phyloP scores from a whole-genome alignment of 2,797 vertebrate genomes.

The Anolis apletophallus region DNA sequence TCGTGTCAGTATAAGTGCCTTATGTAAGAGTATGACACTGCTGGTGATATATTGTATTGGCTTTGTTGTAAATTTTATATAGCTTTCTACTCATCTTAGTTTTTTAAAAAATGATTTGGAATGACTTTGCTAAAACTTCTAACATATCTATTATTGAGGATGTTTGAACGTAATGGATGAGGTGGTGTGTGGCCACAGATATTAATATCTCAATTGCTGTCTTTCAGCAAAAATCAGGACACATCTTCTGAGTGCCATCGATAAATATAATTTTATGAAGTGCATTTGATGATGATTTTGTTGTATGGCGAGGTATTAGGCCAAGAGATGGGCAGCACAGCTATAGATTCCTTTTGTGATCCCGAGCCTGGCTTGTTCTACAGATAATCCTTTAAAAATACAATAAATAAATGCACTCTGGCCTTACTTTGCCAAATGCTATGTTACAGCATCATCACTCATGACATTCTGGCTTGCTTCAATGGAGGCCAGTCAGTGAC shows the following conservation, averaged over 20 bases:
- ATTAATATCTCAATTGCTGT: background rate
- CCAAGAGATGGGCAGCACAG: constrained; percentile 11
- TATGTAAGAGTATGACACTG: background rate
- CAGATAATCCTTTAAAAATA: constrained; percentile 63
- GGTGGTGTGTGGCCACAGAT: background rate
- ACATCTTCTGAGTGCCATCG: background rate
- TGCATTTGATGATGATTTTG: constrained; percentile 43
- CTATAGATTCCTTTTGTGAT: constrained; percentile 58
- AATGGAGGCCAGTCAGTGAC: constrained; percentile 54
- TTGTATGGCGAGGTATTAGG: constrained; percentile 60
- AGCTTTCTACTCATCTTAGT: background rate
- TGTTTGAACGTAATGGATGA: background rate
- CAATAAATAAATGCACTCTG: constrained; percentile 49
- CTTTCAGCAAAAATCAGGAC: background rate
- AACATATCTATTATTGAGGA: background rate
- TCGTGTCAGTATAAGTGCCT: background rate
- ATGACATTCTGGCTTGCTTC: constrained; percentile 55
- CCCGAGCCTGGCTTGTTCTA: constrained; percentile 48
- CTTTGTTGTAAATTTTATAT: background rate
- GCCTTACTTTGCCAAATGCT: constrained; percentile 47
- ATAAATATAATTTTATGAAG: constrained; percentile 30
- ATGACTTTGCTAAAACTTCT: background rate
- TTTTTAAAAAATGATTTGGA: background rate
- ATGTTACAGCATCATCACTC: constrained; percentile 58
- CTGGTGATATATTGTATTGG: background rate